A percentile compares a stretch with the other conserved stretches of the same genome.
phyloP scores from a whole-genome alignment of 2,888 invertebrate species.

The Lochmaea capreae region DNA sequence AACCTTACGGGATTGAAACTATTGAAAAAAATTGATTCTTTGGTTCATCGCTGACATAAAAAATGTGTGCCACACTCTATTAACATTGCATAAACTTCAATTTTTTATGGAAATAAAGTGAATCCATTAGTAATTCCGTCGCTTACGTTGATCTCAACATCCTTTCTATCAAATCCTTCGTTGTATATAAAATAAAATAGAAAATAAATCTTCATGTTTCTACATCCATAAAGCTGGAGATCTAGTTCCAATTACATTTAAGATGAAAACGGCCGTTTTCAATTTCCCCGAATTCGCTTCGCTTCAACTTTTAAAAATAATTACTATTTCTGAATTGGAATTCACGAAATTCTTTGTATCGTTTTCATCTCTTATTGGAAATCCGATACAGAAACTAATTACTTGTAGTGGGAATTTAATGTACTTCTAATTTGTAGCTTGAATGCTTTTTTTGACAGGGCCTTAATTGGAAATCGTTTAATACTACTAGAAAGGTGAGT shows the following conservation, averaged over 20 bases:
- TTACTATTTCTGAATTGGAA: neutral
- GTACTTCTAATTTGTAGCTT: neutral
- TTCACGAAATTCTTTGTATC: neutral
- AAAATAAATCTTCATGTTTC: neutral
- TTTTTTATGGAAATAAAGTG: too few relatives aligned
- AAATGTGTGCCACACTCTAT: too few relatives aligned
- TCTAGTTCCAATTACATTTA: neutral
- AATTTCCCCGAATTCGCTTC: slow-evolving; percentile 1
- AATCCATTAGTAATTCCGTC: too few relatives aligned
- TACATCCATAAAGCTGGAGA: neutral
- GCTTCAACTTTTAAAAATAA: neutral
- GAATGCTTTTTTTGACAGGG: neutral
- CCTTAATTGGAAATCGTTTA: neutral
- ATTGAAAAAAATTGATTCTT: too few relatives aligned
- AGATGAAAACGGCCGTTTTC: neutral
- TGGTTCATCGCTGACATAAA: too few relatives aligned
- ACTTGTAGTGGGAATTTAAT: neutral
- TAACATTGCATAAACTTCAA: too few relatives aligned
- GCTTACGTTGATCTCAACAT: too few relatives aligned
- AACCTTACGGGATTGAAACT: too few relatives aligned
- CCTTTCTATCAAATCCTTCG: too few relatives aligned
- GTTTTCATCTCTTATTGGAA: neutral
- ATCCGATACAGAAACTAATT: slow-evolving; percentile 1
- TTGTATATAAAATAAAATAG: too few relatives aligned
- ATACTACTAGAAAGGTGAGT: neutral